These are phyloP conservation scores for Elysia chlorotica DNA, from an alignment of 1,140 invertebrate species.

Conservation along the genomic window DNA sequence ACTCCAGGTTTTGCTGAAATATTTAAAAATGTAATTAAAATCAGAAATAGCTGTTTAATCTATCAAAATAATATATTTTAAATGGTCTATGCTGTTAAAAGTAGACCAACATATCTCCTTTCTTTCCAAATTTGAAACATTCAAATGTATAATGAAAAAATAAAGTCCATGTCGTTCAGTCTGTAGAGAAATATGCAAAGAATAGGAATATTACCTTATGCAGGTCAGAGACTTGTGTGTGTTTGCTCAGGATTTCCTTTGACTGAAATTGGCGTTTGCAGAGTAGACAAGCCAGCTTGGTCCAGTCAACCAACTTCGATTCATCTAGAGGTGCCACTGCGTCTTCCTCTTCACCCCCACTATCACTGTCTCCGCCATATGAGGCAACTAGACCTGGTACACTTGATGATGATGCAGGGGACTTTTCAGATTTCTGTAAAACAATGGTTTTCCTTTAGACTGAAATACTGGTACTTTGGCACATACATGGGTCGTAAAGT, in stretches of 20 bases:
- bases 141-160: too few species aligned
- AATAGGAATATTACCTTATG: slow-evolving; percentile 87
- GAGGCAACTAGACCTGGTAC: slow-evolving; percentile 71
- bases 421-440: slow-evolving; percentile 3
- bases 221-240: slow-evolving; percentile 90
- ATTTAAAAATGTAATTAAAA: slow-evolving; percentile 3
- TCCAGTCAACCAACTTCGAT: slow-evolving; percentile 78
- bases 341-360: slow-evolving; percentile 64
- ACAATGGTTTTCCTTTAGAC: too few species aligned
- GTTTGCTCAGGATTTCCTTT: slow-evolving; percentile 85
- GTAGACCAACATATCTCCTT: too few species aligned
- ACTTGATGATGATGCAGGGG: neutral
- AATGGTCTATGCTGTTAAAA: too few species aligned
- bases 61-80: too few species aligned
- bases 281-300: slow-evolving; percentile 89
- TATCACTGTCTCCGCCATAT: slow-evolving; percentile 73
- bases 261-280: slow-evolving; percentile 95
- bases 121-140: too few species aligned
- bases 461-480: too few species aligned
- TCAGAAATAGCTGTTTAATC: neutral
- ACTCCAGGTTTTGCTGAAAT: slow-evolving; percentile 78
- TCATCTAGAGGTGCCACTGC: slow-evolving; percentile 54
- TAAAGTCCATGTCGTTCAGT: too few species aligned
- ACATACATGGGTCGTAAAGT: too few species aligned
- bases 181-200: too few species aligned